Evolutionary conservation across 2,113 vertebrate genomes (phyloP), one percentile per base, ranked within the genome.

Genomic region (Ceratotherium simum): DNA sequence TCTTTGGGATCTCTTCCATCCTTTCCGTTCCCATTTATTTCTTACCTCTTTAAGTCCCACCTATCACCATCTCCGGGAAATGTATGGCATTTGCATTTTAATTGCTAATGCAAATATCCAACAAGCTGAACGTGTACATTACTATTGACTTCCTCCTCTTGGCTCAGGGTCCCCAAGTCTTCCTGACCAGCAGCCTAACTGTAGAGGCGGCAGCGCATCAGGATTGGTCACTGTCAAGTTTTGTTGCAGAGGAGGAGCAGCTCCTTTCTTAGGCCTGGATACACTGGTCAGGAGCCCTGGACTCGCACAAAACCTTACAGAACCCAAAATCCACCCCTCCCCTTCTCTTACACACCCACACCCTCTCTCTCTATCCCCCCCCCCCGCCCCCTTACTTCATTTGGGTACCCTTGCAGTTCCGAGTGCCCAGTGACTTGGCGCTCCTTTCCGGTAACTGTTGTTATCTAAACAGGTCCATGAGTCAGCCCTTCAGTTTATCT

Each of bases 81-180:
- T 9, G 25, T 2, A 0, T 4, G 46, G 17, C 4, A 0, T 23
- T 23, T 51, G 25, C 25, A 7, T 56, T 20, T 90, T 31, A 3
- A 4, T 17, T 58, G 56, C 65, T 14, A 2, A 0, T 25, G 25
- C 29, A 20, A 14, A n/a, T 46, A 54, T 21, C 42, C 31, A 10
- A 2, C 14, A 2, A 13, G 33, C 46, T 2, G 23, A 10, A 21
- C 5, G 3, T 4, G 20, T 2, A 5, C 3, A 0, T 17, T 5
- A 14, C 48, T 39, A 0, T 3, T 20, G 36, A 23, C 14, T 9
- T 51, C 46, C 9, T 20, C 27, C 21, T 69, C 42, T 39, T 9
- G 1, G 17, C 56, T 64, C 6, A 2, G 46, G 42, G 14, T n/a
- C 31, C 60, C 13, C 9, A 2, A 10, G 65, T 48, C 75, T 27